Evolutionary conservation across 2,113 vertebrate species (phyloP).

Genomic region (Porphyrio hochstetteri): DNA sequence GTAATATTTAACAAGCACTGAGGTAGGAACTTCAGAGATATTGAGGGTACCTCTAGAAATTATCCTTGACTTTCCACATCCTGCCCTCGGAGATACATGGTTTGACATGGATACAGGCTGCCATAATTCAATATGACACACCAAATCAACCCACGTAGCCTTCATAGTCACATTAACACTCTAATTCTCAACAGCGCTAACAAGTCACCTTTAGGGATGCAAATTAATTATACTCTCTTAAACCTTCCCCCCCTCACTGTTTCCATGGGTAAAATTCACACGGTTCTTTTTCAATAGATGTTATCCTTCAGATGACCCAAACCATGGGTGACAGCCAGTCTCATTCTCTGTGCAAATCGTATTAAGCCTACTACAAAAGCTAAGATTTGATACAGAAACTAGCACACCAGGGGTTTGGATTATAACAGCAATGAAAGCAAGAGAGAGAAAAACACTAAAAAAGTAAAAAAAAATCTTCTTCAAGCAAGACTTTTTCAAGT

Average conservation of each 20-base stretch:
- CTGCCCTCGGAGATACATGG: not conserved
- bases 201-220: conserved; percentile 12
- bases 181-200: conserved; percentile 16
- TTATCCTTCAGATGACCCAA: not conserved
- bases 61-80: not conserved
- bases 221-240: conserved; percentile 35
- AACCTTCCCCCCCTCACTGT: not conserved
- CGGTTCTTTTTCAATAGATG: not conserved
- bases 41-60: not conserved
- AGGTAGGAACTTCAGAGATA: not conserved
- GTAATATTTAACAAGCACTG: not conserved
- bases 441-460: not conserved
- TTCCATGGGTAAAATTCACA: conserved; percentile 17
- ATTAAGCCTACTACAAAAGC: not conserved
- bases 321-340: not conserved
- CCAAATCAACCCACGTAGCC: not conserved
- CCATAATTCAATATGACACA: conserved; percentile 28
- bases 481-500: not conserved
- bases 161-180: not conserved
- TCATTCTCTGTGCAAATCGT: not conserved
- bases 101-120: not conserved
- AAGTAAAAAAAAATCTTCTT: not conserved
- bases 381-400: not conserved
- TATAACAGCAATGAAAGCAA: not conserved
- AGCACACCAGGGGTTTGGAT: not conserved